Evolutionary conservation across 2,113 vertebrate genomes (phyloP).

Genomic region (Mellivora capensis): DNA sequence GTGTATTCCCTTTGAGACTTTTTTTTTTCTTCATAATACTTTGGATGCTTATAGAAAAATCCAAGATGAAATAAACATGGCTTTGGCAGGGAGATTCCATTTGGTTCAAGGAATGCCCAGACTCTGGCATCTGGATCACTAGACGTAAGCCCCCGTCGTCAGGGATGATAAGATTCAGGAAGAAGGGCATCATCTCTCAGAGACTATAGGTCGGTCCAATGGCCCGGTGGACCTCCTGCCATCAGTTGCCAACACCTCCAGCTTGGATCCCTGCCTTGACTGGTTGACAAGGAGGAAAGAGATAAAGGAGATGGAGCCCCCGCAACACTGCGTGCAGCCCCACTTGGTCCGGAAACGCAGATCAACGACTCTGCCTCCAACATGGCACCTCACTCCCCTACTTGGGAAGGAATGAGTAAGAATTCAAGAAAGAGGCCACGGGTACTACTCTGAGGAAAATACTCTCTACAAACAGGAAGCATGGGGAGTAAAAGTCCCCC

Average conservation of each 20-base stretch:
- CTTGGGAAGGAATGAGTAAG: neutral
- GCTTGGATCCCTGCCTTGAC: neutral
- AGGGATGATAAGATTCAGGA: no score
- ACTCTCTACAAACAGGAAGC: neutral
- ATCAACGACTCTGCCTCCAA: no score
- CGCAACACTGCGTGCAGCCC: accelerated
- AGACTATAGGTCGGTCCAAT: neutral
- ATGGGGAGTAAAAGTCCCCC: neutral
- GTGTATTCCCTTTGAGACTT: neutral
- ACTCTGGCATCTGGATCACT: neutral
- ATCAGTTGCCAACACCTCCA: no score
- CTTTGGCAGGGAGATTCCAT: neutral
- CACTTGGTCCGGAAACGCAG: neutral
- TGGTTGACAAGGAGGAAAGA: neutral
- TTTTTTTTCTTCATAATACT: neutral
- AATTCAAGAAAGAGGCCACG: neutral
- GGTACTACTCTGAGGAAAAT: neutral
- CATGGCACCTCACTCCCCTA: neutral
- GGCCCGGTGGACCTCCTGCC: no score
- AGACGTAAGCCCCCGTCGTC: neutral
- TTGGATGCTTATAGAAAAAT: neutral
- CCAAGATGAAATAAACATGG: neutral
- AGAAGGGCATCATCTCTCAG: neutral
- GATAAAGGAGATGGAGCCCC: neutral
- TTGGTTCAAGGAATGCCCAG: neutral